Base-by-base conservation (phyloP, 37 sponge, comb jelly and placozoan species). In the Spongilla lacustris region DNA sequence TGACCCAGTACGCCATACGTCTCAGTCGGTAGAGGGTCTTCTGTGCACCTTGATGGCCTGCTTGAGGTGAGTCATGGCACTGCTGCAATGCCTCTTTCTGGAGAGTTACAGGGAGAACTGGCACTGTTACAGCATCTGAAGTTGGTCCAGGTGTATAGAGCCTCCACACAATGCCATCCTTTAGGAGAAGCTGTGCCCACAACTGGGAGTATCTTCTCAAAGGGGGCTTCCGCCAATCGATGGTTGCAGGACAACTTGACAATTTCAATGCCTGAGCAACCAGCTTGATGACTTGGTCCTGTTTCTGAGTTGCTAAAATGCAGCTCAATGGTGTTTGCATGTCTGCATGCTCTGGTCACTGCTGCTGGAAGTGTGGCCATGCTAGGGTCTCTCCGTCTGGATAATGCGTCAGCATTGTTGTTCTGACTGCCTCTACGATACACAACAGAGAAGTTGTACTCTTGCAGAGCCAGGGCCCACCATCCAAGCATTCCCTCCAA, bases 351-450 rank as follows among this genome's bases (percentile, higher is more conserved):
- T 58, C 58, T 58, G 58, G 58, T 58, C 19, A 58, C 58, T 58
- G 58, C 58, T 58, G 58, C 58, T 58, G 41, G 58, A 58, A 58
- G 73, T 33, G 77, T 37, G 58, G 58, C 21, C 58, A 10, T 58
- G 58, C 58, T 14, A 19, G 58, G 12, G 19, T 58, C 58, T n/a
- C n/a, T 58, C 58, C 78, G 21, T 58, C 29, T 23, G 58, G 92
- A 91, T 23, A 91, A 68, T 67, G 81, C 88, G 78, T 91, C 92
- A 37, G 88, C 92, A 79, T 91, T 91, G 25, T 71, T 75, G 67
- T 91, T 91, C 26, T 46, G 67, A 21, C 38, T 32, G 8, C 92
- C 88, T n/a, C 73, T 87, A 1, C 85, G 67, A 69, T 91, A 84
- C 66, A 28, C 69, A 38, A 91, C 25, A 3, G 31, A 30, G 29